A percentile compares a stretch with the other conserved stretches of the same genome.
phyloP scores from a whole-genome alignment of 2,797 vertebrate species.

The Nannoperca australis region DNA sequence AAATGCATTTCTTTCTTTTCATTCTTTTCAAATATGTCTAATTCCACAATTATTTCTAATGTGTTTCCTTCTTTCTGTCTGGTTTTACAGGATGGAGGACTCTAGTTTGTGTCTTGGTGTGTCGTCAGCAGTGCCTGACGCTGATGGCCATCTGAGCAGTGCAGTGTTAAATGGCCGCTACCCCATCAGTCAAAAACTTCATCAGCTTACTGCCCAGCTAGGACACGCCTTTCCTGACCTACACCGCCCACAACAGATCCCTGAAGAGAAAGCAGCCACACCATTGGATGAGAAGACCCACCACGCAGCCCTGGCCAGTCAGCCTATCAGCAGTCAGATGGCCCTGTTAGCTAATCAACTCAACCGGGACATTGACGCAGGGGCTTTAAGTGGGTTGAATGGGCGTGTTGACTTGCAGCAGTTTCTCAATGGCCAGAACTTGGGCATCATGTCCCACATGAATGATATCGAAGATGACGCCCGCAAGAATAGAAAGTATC shows the following conservation, averaged over 20 bases:
- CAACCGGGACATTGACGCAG: constrained; percentile 94
- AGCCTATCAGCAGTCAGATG: constrained; percentile 98
- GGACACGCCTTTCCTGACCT: constrained; percentile 97
- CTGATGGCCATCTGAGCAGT: constrained; percentile 93
- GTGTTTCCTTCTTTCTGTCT: constrained; percentile 34
- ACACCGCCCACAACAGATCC: constrained; percentile 93
- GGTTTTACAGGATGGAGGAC: constrained; percentile 93
- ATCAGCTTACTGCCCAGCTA: constrained; percentile 97
- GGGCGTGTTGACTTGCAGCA: constrained; percentile 97
- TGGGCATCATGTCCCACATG: constrained; percentile 99
- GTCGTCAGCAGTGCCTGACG: constrained; percentile 93
- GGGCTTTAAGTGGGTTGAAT: constrained; percentile 89
- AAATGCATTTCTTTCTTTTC: not conserved
- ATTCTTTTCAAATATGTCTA: not conserved
- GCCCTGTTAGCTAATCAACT: constrained; percentile 96
- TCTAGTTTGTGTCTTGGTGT: constrained; percentile 99
- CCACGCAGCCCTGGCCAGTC: constrained; percentile 91
- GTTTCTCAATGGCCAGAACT: constrained; percentile 97
- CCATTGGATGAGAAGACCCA: constrained; percentile 94
- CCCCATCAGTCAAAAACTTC: constrained; percentile 99
- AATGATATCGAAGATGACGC: constrained; percentile 98
- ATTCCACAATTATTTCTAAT: not conserved
- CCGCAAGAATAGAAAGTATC: constrained; percentile 98
- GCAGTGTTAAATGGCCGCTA: constrained; percentile 99
- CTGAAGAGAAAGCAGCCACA: constrained; percentile 91